phyloP scores from a whole-genome alignment of 2,888 invertebrate species.

The Sarcophaga variegata region DNA sequence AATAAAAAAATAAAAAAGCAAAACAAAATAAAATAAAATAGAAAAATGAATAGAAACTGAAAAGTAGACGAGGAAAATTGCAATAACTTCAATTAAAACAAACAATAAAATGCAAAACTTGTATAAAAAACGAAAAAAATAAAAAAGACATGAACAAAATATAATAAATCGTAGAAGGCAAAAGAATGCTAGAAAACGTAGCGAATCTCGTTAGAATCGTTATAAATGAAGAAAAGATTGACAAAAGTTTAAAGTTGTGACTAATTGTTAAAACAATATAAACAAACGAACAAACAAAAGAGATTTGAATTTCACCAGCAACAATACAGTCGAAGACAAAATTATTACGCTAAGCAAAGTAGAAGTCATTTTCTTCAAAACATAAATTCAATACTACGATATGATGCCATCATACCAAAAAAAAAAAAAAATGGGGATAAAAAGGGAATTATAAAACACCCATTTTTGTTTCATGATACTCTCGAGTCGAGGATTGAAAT shows the following conservation, averaged over 20 bases:
- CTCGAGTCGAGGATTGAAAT: too few species aligned
- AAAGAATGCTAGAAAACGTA: constrained; percentile 17
- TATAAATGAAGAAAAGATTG: constrained; percentile 45
- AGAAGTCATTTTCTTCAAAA: not conserved
- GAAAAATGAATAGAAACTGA: not conserved
- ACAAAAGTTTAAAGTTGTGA: constrained; percentile 63
- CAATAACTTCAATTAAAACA: constrained; percentile 67
- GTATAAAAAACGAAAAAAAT: constrained; percentile 9
- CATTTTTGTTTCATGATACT: too few species aligned
- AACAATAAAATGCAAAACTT: constrained; percentile 57
- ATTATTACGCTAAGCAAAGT: not conserved
- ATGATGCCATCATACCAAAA: too few species aligned
- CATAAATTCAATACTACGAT: too few species aligned
- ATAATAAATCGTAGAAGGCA: not conserved
- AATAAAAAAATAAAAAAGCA: constrained; percentile 10
- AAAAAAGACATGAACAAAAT: not conserved
- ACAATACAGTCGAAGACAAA: not conserved
- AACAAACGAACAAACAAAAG: constrained; percentile 32
- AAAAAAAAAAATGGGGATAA: too few species aligned
- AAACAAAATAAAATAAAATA: constrained; percentile 11
- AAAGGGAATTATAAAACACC: too few species aligned
- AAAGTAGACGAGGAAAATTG: constrained; percentile 29
- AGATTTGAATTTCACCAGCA: not conserved
- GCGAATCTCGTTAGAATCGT: constrained; percentile 17
- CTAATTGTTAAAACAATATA: constrained; percentile 66